Evolutionary conservation across 2,797 vertebrate species (phyloP).

Genomic region (Podargus strigoides): DNA sequence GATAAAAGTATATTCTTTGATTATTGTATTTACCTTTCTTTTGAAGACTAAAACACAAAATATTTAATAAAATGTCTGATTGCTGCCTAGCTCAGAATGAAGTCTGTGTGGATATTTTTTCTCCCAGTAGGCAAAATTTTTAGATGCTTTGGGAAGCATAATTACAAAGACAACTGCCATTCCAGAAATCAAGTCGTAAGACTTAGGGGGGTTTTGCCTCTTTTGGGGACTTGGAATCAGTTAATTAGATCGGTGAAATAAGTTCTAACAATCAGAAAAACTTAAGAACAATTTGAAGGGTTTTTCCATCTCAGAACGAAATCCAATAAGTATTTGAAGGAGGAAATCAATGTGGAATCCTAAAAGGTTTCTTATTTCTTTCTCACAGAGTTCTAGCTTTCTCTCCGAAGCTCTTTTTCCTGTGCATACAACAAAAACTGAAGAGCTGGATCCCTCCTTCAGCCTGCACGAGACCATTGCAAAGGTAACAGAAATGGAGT

Average conservation of each 20-base stretch:
- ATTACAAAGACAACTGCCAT: background rate
- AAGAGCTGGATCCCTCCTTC: constrained; percentile 84
- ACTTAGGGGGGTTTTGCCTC: background rate
- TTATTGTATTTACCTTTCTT: background rate
- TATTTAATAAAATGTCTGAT: background rate
- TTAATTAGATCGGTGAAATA: constrained; percentile 39
- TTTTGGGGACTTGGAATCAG: background rate
- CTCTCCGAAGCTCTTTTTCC: constrained; percentile 85
- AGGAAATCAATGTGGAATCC: constrained; percentile 47
- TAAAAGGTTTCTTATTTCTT: constrained; percentile 42
- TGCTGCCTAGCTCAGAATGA: background rate
- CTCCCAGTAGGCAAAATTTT: background rate
- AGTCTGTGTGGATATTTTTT: background rate
- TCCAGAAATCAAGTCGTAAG: background rate
- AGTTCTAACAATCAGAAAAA: background rate
- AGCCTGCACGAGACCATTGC: constrained; percentile 85
- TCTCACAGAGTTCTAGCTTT: constrained; percentile 80
- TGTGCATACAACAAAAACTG: constrained; percentile 61
- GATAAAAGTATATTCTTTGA: background rate
- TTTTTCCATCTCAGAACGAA: constrained; percentile 52
- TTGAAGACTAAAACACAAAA: background rate
- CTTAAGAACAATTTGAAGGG: constrained; percentile 26
- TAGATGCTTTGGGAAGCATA: background rate
- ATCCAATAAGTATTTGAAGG: constrained; percentile 40
- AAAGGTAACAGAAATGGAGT: constrained; percentile 80